Base-by-base conservation (phyloP, 2,888 invertebrate genomes). In the Trichopria drosophilae region DNA sequence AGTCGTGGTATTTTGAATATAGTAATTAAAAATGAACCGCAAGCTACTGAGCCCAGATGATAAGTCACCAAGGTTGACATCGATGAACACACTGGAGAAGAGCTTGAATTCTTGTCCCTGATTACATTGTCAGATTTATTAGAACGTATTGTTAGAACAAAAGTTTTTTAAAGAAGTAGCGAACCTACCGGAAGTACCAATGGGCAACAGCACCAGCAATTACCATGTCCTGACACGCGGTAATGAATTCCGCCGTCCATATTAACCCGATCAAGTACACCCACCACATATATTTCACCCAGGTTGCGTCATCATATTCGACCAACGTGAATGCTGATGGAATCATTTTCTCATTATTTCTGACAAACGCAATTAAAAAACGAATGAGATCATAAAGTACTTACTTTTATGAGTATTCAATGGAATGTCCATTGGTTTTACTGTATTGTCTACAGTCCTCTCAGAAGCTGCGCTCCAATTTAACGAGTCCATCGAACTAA, bases 251-350 rank as follows among this genome's bases (percentile, higher is more conserved):
- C 19, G 90, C 87, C 9, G 88, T 87, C 96, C 96, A 97, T 58
- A 97, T 83, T 16, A 96, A 80, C 31, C 92, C 95, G 31, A 70
- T 68, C 7, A 75, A 62, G 69, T 94, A 92, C 62, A 94, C 84
- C 93, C 93, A 94, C 88, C 95, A 92, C 88, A 96, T 90, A 64
- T 92, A 90, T 67, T 88, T 87, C 24, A 93, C 84, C 86, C 90
- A 89, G 61, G 84, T 81, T 0, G 86, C 84, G 69, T 89, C 87
- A 9, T 82, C 77, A 69, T 88, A 92, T 71, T 90, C 85, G 44
- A 92, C 80, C 39, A 86, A 77, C 5, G 80, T 79, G 57, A 84
- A 80, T 52, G 80, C 84, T 85, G 59, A 22, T 77, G 44, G 29
- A 26, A 26, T 37, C 48, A n/a, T n/a, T 31, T 24, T 28, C 36